Base-by-base conservation (phyloP, 2,113 vertebrate species). In the Onychorhynchus coronatus region DNA sequence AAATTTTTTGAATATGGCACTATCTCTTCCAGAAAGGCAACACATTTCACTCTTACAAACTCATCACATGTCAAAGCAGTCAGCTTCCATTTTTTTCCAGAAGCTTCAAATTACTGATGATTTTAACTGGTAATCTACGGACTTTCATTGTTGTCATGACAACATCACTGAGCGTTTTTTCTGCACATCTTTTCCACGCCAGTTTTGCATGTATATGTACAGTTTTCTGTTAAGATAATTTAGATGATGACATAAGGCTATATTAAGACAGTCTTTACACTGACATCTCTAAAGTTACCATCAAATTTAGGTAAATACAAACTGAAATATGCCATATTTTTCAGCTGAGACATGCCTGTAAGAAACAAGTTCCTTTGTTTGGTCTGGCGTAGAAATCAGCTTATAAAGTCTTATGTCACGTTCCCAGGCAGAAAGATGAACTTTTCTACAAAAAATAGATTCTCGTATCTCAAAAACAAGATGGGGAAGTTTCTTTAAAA, bases 141-240 rank as follows among this genome's bases (percentile, higher is more conserved):
- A 81, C 52, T 90, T 93, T 63, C 80, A 61, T 52, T 94, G 95
- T 95, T 94, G 93, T 97, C 85, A 91, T 95, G 93, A 91, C 95
- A 96, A 93, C 92, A 79, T 67, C 33, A 67, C 44, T 84, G 75
- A 84, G 47, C 59, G 76, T 90, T 91, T 92, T 91, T 91, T 49
- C 46, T 25, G 50, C 52, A 76, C 39, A 78, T 84, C 42, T 90
- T 95, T 83, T 77, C 61, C 65, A 78, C 47, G 41, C 25, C 72
- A 61, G 23, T 78, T 91, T 94, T 89, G 23, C 28, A 72, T 74
- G 28, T 28, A 31, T 71, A 59, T 68, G 47, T 65, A 72, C 15
- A 25, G 23, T 31, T 77, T 73, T 91, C 46, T 89, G 88, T 92
- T 63, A 78, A 53, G 17, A 81, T 67, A 2, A 0, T 82, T 91